Evolutionary conservation across 2,797 vertebrate genomes (phyloP), one percentile per base, ranked within the genome.

Genomic region (Gallinago solitaria): DNA sequence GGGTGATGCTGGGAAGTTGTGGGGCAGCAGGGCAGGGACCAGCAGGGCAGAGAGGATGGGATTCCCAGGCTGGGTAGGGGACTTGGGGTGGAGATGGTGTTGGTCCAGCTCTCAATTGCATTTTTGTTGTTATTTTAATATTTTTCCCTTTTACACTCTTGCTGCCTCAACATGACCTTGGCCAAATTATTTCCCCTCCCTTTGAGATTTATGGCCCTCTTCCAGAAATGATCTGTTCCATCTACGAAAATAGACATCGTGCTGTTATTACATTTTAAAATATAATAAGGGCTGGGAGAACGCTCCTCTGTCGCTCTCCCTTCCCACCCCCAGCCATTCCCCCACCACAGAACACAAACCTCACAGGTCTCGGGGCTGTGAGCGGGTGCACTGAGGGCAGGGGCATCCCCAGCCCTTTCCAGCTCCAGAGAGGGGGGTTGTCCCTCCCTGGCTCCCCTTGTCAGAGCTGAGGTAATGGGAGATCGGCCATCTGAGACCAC

Each of bases 121-220:
- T 61, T 39, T 21, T 32, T 50, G 3, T 48, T 16, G n/a, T 45
- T 78, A 63, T 79, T 93, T 87, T 80, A 84, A 27, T 73, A 28
- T 79, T 89, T 91, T 61, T 65, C 59, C 68, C 56, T 50, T 50
- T 83, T 79, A 63, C 60, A 30, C 60, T 63, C 83, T 63, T 28
- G 47, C 69, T 80, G 89, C 79, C 68, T 96, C 47, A 70, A 56
- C 57, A 6, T 68, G 82, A 96, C 96, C 94, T 95, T 95, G 91
- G 87, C 79, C 91, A 94, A 91, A 91, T 67, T 61, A 82, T 95
- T 93, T 95, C 89, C 84, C 93, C 80, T 90, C 83, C 65, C 89
- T 82, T 75, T 57, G 82, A 91, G 91, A 94, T 92, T 92, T 71
- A 92, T 91, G 91, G 82, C 89, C 60, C 89, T 83, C 73, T 87